Evolutionary conservation across 1,140 invertebrate genomes (phyloP).

Genomic region (Agrypnia vestita): DNA sequence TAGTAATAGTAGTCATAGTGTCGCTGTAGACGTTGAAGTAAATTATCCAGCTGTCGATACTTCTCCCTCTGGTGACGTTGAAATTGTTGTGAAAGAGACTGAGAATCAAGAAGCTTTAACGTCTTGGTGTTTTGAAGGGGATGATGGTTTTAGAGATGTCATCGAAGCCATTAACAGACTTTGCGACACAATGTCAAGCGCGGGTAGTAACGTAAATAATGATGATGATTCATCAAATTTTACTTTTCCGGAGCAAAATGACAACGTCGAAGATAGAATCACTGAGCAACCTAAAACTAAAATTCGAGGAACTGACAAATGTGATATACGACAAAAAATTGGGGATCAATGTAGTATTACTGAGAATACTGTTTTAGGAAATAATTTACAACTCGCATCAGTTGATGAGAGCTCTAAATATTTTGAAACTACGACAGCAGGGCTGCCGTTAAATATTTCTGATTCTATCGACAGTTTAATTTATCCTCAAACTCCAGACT

Average conservation of each 20-base stretch:
- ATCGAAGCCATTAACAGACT: constrained; percentile 71
- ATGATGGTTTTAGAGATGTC: constrained; percentile 70
- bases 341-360: neutral
- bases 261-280: constrained; percentile 38
- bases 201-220: constrained; percentile 61
- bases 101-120: constrained; percentile 37
- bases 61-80: constrained; percentile 1
- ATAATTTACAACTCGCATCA: neutral
- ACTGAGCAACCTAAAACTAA: constrained; percentile 41
- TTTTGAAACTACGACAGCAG: neutral
- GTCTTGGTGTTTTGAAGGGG: constrained; percentile 62
- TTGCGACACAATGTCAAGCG: constrained; percentile 71
- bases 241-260: neutral
- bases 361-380: constrained; percentile 30
- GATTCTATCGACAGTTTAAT: constrained; percentile 33
- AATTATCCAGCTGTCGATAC: constrained; percentile 11
- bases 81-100: neutral
- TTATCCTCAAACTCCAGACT: constrained; percentile 31
- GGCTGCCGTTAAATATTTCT: neutral
- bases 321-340: neutral
- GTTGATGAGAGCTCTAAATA: constrained; percentile 1
- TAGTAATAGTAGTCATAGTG: neutral
- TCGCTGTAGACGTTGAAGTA: neutral
- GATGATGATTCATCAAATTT: constrained; percentile 31
- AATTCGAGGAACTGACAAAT: neutral